Evolutionary conservation across 2,797 vertebrate species (phyloP).

Genomic region (Megalops cyprinoides): DNA sequence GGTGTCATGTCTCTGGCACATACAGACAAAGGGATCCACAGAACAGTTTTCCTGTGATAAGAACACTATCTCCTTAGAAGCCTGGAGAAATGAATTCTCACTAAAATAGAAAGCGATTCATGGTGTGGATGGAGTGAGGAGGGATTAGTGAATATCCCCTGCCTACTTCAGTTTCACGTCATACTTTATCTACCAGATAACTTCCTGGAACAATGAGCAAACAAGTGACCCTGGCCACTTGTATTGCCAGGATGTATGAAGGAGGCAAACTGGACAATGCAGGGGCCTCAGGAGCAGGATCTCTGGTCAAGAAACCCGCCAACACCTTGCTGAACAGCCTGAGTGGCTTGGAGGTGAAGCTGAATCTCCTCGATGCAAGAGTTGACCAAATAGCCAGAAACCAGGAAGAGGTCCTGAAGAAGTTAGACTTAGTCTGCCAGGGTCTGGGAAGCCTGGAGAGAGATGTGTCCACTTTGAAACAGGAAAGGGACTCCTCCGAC

Average conservation of each 20-base stretch:
- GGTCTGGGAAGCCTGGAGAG: constrained; percentile 71
- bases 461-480: constrained; percentile 61
- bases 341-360: constrained; percentile 73
- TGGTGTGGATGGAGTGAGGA: constrained; percentile 28
- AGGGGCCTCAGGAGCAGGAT: constrained; percentile 44
- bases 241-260: constrained; percentile 75
- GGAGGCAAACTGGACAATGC: constrained; percentile 57
- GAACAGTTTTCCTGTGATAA: constrained; percentile 40
- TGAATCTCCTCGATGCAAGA: constrained; percentile 75
- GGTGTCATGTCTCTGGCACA: constrained; percentile 58
- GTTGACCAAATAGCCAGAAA: constrained; percentile 75
- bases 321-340: constrained; percentile 56
- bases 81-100: constrained; percentile 32
- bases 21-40: constrained; percentile 46
- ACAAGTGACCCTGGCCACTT: constrained; percentile 53
- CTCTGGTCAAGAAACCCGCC: constrained; percentile 50
- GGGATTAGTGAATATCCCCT: constrained; percentile 33
- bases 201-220: constrained; percentile 57
- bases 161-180: constrained; percentile 18
- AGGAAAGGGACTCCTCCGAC: constrained; percentile 23
- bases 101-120: constrained; percentile 50
- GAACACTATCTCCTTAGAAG: constrained; percentile 38
- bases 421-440: constrained; percentile 69
- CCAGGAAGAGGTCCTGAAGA: constrained; percentile 75
- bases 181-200: background rate